Conservation (phyloP, 2,113 vertebrate genomes). For the Mus spicilegus region DNA sequence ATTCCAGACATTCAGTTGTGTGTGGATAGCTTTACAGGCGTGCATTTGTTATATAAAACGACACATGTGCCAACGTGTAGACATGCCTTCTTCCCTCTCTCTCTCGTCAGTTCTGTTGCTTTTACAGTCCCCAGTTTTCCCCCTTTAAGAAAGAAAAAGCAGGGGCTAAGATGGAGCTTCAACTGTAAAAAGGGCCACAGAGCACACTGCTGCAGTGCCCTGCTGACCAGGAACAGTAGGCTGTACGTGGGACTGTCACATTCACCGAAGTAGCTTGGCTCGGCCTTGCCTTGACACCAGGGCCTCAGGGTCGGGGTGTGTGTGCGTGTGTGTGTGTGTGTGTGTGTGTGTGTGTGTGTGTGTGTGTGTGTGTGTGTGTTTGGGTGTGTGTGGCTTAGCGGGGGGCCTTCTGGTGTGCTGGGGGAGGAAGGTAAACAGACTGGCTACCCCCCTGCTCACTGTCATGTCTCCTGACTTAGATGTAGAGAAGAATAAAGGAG, state of each 20-base stretch:
- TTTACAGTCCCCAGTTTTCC: not conserved
- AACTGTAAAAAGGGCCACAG: not conserved
- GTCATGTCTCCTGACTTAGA: not conserved
- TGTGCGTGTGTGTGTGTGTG: too few relatives aligned
- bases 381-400: not conserved
- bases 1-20: conserved; percentile 12
- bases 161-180: conserved; percentile 12
- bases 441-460: not conserved
- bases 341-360: too few relatives aligned
- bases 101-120: not conserved
- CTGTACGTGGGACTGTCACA: not conserved
- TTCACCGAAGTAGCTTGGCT: not conserved
- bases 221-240: not conserved
- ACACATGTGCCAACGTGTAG: not conserved
- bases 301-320: conserved; percentile 13
- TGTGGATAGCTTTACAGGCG: not conserved
- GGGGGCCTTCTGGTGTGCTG: conserved; percentile 53
- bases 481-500: conserved; percentile 29
- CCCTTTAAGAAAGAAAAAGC: not conserved
- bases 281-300: not conserved
- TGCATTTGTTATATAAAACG: not conserved
- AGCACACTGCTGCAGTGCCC: not conserved
- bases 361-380: too few relatives aligned
- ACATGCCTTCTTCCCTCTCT: not conserved
- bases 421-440: not conserved